Percentiles rank a stretch among this genome's conserved stretches.
Evolutionary conservation across 2,113 vertebrate species (phyloP).

Genomic region (Hippopotamus amphibius): DNA sequence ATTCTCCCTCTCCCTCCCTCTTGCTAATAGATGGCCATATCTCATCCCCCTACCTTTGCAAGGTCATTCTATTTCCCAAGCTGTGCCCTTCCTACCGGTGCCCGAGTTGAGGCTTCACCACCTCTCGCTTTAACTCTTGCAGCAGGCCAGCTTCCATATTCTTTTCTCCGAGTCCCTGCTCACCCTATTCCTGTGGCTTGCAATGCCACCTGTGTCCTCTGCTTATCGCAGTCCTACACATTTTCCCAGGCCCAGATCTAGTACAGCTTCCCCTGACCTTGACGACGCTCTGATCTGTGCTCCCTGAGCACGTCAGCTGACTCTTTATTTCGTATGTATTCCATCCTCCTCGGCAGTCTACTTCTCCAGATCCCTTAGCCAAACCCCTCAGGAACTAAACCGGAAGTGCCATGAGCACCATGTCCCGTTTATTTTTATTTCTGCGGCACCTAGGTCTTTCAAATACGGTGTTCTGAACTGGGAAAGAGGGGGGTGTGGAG

Average conservation of each 20-base stretch:
- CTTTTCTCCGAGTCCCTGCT: background rate
- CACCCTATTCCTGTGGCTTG: background rate
- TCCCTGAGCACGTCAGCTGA: background rate
- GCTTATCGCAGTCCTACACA: background rate
- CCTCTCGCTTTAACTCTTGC: background rate
- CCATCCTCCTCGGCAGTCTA: background rate
- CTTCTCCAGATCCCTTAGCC: background rate
- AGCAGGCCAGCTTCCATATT: background rate
- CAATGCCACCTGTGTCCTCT: background rate
- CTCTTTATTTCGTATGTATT: fast-evolving
- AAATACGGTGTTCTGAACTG: background rate
- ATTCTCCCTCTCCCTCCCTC: background rate
- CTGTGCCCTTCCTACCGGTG: background rate
- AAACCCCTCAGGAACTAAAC: background rate
- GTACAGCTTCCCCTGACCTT: background rate
- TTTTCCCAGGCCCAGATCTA: background rate
- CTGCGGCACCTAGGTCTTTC: background rate
- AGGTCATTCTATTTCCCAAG: background rate
- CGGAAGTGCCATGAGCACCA: background rate
- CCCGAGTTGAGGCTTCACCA: background rate
- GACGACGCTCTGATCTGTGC: background rate
- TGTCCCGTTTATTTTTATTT: background rate
- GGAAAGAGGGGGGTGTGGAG: fast-evolving
- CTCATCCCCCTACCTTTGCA: background rate
- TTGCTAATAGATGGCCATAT: background rate